These are phyloP conservation scores for Rhaphigaster nebulosa DNA, from an alignment of 2,888 invertebrate species.

Conservation along the genomic window DNA sequence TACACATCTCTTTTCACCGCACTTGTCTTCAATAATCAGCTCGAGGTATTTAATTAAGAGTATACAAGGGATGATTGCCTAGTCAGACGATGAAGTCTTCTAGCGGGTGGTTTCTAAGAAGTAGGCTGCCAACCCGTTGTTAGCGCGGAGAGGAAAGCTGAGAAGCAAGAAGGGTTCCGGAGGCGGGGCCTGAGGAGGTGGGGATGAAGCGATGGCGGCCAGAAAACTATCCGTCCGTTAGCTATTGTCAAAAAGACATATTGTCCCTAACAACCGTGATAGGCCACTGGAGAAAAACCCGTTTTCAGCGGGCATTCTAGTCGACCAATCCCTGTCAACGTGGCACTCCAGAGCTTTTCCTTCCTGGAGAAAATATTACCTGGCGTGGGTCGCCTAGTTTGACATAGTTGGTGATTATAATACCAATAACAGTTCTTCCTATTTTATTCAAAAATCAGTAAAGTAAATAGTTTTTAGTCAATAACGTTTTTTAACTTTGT, in stretches of 20 bases:
- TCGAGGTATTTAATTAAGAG: too few species aligned
- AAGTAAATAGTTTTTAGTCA: too few species aligned
- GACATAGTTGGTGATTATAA: background rate
- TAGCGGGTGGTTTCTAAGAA: background rate
- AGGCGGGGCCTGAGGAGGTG: background rate
- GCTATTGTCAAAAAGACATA: slow-evolving; percentile 44
- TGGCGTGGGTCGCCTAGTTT: background rate
- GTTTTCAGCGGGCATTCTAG: background rate
- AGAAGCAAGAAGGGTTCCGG: too few species aligned
- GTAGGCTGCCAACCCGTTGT: background rate
- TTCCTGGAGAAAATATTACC: background rate
- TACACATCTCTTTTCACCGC: too few species aligned
- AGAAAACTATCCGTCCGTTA: background rate
- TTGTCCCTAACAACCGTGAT: slow-evolving; percentile 23
- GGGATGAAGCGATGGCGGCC: slow-evolving; percentile 16
- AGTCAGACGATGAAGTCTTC: background rate
- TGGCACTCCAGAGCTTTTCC: background rate
- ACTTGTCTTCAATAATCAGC: too few species aligned
- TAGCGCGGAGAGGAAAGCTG: background rate
- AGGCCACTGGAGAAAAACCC: slow-evolving; percentile 5
- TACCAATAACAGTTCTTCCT: background rate
- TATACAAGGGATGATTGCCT: too few species aligned
- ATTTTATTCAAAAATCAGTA: too few species aligned
- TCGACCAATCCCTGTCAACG: background rate
- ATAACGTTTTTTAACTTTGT: too few species aligned